A percentile compares a stretch with the other conserved stretches of the same genome.
These are phyloP conservation scores for Chloroceryle amazona DNA, from an alignment of 2,797 vertebrate genomes.

Conservation along the genomic window DNA sequence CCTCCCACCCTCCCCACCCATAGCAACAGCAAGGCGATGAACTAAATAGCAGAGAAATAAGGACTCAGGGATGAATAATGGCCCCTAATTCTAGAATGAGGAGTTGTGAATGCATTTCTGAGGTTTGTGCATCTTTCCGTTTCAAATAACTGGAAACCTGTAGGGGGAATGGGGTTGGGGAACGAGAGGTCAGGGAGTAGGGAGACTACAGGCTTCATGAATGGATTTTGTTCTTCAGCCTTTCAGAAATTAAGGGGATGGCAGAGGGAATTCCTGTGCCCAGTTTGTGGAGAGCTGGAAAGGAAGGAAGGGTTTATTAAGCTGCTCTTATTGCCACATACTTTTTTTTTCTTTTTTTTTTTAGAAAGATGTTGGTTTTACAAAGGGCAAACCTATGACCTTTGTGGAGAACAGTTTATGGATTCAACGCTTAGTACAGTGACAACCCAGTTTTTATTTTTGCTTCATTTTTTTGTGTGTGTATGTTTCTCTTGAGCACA, in stretches of 20 bases:
- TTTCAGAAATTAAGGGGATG: neutral
- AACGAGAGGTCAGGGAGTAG: neutral
- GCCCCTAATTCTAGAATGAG: neutral
- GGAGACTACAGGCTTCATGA: neutral
- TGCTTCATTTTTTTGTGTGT: neutral
- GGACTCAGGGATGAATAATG: neutral
- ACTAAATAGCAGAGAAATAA: neutral
- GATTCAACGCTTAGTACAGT: rapidly evolving
- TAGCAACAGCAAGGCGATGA: neutral
- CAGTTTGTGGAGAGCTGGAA: neutral
- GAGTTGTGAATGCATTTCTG: neutral
- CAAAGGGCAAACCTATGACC: neutral
- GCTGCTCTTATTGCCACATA: neutral
- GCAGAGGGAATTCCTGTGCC: neutral
- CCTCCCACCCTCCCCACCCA: neutral
- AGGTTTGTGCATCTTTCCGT: conserved; percentile 31
- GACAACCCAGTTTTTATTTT: neutral
- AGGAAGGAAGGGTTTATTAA: neutral
- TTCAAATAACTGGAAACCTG: neutral
- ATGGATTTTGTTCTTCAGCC: neutral
- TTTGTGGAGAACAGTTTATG: neutral
- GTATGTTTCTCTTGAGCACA: neutral
- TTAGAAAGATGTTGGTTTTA: neutral
- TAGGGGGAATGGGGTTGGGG: neutral
- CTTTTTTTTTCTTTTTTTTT: neutral